These are phyloP conservation scores for Protophormia terraenovae DNA, from an alignment of 2,888 invertebrate species.

Conservation along the genomic window DNA sequence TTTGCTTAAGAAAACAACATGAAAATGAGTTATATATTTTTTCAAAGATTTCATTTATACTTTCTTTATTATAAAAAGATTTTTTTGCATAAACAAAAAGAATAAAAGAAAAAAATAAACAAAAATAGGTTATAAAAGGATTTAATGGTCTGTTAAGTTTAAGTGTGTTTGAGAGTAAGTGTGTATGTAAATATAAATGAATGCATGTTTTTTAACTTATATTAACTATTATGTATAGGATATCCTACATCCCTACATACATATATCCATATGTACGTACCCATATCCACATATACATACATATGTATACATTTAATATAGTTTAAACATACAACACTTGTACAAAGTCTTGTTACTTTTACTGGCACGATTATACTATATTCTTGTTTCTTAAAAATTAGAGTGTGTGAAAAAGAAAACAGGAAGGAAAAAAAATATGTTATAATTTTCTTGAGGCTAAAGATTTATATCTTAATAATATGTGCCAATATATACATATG, in stretches of 20 bases:
- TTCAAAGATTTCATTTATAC: constrained; percentile 47
- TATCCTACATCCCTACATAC: too few relatives aligned
- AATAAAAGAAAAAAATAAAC: background rate
- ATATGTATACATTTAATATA: constrained; percentile 16
- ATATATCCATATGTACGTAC: background rate
- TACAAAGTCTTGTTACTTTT: constrained; percentile 32
- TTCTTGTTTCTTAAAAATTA: background rate
- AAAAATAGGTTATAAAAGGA: constrained; percentile 58
- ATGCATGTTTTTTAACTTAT: too few relatives aligned
- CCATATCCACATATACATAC: background rate
- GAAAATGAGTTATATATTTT: constrained; percentile 40
- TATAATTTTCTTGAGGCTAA: constrained; percentile 33
- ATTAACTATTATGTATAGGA: too few relatives aligned
- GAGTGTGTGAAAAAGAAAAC: background rate
- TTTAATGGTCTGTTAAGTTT: constrained; percentile 54
- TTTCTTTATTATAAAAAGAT: constrained; percentile 42
- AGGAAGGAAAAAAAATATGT: background rate
- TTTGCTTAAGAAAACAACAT: background rate
- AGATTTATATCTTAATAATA: constrained; percentile 42
- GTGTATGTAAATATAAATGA: background rate
- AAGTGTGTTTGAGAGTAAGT: background rate
- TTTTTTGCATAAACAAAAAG: constrained; percentile 46
- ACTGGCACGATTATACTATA: constrained; percentile 1
- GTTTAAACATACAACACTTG: background rate
- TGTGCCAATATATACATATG: background rate